phyloP scores from a whole-genome alignment of 2,113 vertebrate genomes.

The Fregata magnificens region DNA sequence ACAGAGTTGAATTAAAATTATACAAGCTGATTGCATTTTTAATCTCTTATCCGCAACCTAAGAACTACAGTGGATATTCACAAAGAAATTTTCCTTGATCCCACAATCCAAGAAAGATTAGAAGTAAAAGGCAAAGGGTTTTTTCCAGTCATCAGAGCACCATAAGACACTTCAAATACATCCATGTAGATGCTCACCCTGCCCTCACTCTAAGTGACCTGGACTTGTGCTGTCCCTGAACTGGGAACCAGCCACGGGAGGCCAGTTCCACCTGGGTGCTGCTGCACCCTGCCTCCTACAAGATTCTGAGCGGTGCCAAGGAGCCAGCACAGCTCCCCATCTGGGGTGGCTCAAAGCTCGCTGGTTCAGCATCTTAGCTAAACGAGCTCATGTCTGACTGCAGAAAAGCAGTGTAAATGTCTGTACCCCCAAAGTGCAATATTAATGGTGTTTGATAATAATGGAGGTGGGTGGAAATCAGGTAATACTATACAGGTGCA shows the following conservation, averaged over 20 bases:
- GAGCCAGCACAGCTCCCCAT: not conserved
- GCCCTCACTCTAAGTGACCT: not conserved
- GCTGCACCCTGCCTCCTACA: not conserved
- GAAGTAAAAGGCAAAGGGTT: not conserved
- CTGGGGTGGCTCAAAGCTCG: not conserved
- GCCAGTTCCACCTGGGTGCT: not conserved
- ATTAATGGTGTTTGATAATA: fast-evolving
- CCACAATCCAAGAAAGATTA: not conserved
- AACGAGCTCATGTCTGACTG: not conserved
- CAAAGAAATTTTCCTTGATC: not conserved
- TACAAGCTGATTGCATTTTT: not conserved
- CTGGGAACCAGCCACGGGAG: not conserved
- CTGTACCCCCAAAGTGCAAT: fast-evolving
- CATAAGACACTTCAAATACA: fast-evolving
- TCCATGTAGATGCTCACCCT: not conserved
- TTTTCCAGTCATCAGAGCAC: not conserved
- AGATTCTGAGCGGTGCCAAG: not conserved
- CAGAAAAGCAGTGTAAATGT: not conserved
- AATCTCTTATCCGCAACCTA: not conserved
- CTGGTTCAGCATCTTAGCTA: not conserved
- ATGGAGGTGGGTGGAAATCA: fast-evolving
- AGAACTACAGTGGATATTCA: not conserved
- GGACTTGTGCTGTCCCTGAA: not conserved
- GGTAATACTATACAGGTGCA: fast-evolving
- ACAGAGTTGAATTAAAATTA: not conserved